Base-by-base conservation (phyloP, 2,888 invertebrate species). In the Stratiomys singularior region DNA sequence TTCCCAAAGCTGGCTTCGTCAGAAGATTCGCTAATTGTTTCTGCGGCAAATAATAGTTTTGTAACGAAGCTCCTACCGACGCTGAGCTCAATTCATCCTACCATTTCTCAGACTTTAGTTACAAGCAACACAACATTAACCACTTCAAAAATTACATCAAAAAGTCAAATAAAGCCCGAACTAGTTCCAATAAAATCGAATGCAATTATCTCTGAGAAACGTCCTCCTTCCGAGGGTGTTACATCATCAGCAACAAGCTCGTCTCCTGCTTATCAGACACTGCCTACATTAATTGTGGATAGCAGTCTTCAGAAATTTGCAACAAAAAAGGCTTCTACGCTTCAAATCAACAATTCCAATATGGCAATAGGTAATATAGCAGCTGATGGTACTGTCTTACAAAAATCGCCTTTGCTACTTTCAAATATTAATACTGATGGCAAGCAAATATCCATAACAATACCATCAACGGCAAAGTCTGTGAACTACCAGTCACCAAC, bases 311-410 rank as follows among this genome's bases (percentile, higher is more conserved):
- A 79, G 46, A 80, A 79, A 18, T 44, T 72, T 44, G 46, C 72
- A 15, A 52, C 76, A 15, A 78, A 76, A 23, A 79, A 74, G 44
- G n/a, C 52, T n/a, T 2, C 27, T n/a, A 1, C 15, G 37, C 37
- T 37, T 3, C 37, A 37, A 37, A 9, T 9, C 3, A 37, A 9
- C 37, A 37, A 37, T 37, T 9, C 37, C 9, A 37, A 37, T 9
- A 3, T 52, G 4, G 7, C 52, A 13, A 13, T n/a, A n/a, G 15
- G n/a, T n/a, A n/a, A 4, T 13, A 52, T 52, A n/a, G 25, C 30
- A 46, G 46, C 80, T 28, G 81, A 86, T 71, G 85, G 86, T 11
- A 84, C 87, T 11, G 86, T 86, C 80, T 84, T 86, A 18, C 84
- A 87, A 2, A 81, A 84, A 27, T 84, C 83, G 15, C 82, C 82